These are phyloP conservation scores for Synanthedon formicaeformis DNA, from an alignment of 2,888 invertebrate species.

Conservation along the genomic window DNA sequence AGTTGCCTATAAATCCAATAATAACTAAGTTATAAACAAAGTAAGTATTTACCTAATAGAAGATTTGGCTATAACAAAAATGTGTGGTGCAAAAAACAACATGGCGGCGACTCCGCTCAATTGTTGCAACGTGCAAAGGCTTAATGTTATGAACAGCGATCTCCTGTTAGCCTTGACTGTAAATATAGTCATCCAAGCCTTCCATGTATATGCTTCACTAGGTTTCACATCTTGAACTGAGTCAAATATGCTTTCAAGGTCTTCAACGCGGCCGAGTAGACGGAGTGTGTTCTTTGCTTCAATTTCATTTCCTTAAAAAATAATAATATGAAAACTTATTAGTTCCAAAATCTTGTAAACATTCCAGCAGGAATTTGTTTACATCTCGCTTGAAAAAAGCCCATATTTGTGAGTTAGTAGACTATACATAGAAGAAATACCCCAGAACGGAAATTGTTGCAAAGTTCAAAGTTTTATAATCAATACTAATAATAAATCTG, in stretches of 20 bases:
- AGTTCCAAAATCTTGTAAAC: no score
- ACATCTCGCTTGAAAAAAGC: no score
- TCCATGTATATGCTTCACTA: slow-evolving; percentile 20
- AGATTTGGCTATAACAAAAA: slow-evolving; percentile 27
- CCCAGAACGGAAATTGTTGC: no score
- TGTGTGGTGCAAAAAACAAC: slow-evolving; percentile 26
- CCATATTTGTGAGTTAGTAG: no score
- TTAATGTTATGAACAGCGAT: slow-evolving; percentile 26
- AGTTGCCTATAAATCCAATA: no score
- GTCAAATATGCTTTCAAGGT: slow-evolving; percentile 25
- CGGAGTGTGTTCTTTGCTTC: slow-evolving; percentile 25
- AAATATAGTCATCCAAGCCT: slow-evolving; percentile 30
- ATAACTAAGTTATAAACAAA: no score
- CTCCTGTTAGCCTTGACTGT: slow-evolving; percentile 28
- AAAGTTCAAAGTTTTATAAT: no score
- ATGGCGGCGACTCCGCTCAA: slow-evolving; percentile 27
- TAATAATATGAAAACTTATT: no score
- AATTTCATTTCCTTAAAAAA: slow-evolving; percentile 19
- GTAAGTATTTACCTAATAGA: slow-evolving; percentile 9
- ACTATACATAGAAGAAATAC: no score
- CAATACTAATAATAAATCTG: no score
- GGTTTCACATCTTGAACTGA: slow-evolving; percentile 21
- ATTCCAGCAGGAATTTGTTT: no score
- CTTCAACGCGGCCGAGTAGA: slow-evolving; percentile 21
- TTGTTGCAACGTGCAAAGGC: slow-evolving; percentile 24